Base-by-base conservation (phyloP, 2,113 vertebrate genomes). In the Cyprinodon tularosa region DNA sequence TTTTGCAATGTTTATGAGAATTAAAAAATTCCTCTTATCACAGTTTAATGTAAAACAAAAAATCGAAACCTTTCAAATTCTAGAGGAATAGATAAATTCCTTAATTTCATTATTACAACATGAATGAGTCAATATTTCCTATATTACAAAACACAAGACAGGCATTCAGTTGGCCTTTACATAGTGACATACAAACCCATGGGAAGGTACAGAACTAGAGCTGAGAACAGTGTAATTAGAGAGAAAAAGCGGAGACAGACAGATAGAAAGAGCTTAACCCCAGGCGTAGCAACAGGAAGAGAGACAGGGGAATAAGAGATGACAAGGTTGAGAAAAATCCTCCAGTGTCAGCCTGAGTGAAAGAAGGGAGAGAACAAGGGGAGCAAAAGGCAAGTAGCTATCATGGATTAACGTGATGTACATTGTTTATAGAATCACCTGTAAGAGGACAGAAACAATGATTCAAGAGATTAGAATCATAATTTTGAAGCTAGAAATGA, bases 381-480 rank as follows among this genome's bases (percentile, higher is more conserved):
- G 78, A 74, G 75, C 70, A 72, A 86, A 79, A 64, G 72, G 73
- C 68, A 78, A 87, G 78, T 82, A 88, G 88, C 89, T 91, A 88
- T 84, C 76, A 73, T 84, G 86, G 90, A 86, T 89, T 92, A 87
- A 88, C 74, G 74, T 77, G 74, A 71, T 71, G 78, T 90, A 86
- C 85, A 90, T 90, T 82, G 90, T 91, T 92, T 76, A 90, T 89
- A 86, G 72, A 84, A 89, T 93, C 84, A 92, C 70, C 79, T 86
- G 83, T 50, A 73, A 77, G 63, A 77, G 81, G 61, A 76, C 20
- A 69, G 73, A 86, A 37, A 74, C 42, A 65, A 62, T 76, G 69
- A 70, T 50, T 62, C 77, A 80, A 37, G 53, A 20, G 81, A 83
- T 64, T 75, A 88, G 75, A 74, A 42, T 73, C 38, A 50, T 22